Evolutionary conservation across 1,140 invertebrate species (phyloP).

Genomic region (Lepidurus arcticus): DNA sequence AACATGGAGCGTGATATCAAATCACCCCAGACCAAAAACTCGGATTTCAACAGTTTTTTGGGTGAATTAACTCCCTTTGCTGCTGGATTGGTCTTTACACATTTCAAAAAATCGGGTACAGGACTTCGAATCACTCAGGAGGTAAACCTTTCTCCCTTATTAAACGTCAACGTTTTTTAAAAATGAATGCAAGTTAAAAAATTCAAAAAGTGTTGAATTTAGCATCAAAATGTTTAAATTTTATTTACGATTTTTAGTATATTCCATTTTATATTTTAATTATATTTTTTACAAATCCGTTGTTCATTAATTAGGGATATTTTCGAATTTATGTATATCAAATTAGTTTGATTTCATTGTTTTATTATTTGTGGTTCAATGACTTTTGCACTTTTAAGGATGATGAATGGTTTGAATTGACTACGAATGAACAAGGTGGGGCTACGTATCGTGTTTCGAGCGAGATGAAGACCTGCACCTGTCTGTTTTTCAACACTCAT

Average conservation of each 20-base stretch:
- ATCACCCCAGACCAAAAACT: neutral
- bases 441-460: neutral
- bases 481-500: neutral
- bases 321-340: too few species aligned
- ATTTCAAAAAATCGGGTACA: neutral
- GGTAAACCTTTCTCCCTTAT: neutral
- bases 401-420: neutral
- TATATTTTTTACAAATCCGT: too few species aligned
- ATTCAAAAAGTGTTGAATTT: too few species aligned
- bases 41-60: neutral
- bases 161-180: too few species aligned
- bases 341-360: too few species aligned
- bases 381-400: neutral
- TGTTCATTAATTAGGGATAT: too few species aligned
- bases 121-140: neutral
- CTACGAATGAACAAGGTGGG: neutral
- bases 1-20: conserved; percentile 8
- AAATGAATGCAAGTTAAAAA: too few species aligned
- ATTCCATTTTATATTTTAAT: too few species aligned
- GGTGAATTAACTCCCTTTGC: neutral
- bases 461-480: neutral
- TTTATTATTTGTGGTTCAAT: too few species aligned
- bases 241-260: too few species aligned
- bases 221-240: too few species aligned
- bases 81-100: neutral